A percentile compares a stretch with the other conserved stretches of the same genome.
Evolutionary conservation across 2,797 vertebrate genomes (phyloP).

Genomic region (Huso huso): DNA sequence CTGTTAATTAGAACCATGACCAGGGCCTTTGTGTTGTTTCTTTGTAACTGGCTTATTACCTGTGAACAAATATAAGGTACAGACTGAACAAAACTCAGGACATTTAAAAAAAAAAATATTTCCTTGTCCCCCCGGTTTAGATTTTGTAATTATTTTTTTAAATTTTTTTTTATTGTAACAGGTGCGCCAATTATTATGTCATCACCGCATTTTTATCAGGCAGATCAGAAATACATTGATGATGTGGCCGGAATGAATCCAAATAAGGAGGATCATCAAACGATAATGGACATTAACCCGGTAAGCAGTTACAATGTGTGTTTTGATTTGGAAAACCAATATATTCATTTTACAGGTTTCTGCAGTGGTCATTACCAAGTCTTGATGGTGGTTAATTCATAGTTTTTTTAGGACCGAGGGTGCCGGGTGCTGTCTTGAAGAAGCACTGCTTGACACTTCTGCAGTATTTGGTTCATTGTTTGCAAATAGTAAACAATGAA

Average conservation of each 20-base stretch:
- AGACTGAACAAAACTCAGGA: not conserved
- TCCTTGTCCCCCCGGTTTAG: no score
- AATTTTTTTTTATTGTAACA: constrained; percentile 36
- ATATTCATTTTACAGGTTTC: no score
- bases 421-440: no score
- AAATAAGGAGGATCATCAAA: constrained; percentile 74
- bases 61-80: not conserved
- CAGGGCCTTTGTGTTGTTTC: no score
- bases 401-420: no score
- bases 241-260: constrained; percentile 78
- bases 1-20: no score
- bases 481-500: no score
- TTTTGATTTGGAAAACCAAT: not conserved
- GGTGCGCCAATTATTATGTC: constrained; percentile 90
- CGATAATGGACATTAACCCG: constrained; percentile 77
- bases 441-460: no score
- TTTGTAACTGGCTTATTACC: no score
- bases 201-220: constrained; percentile 91
- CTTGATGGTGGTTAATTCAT: no score
- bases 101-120: not conserved
- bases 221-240: constrained; percentile 64
- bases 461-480: no score
- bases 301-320: constrained; percentile 52
- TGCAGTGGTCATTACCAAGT: no score
- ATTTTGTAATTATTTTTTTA: not conserved